Percentiles rank a stretch among this genome's conserved stretches.
phyloP scores from a whole-genome alignment of 2,113 vertebrate species.

The Arizona elegans region DNA sequence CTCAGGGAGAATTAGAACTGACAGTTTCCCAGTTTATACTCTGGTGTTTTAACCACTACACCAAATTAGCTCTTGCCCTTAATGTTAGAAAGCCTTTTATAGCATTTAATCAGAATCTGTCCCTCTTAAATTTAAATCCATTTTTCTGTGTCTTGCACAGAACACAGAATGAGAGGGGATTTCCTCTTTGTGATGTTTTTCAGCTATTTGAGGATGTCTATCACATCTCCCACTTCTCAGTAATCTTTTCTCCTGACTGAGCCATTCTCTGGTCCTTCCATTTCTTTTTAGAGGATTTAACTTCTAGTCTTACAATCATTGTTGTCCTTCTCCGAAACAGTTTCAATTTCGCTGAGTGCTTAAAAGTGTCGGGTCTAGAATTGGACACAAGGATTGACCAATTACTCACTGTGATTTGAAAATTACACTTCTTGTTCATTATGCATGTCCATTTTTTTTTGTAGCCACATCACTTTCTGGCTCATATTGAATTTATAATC shows the following conservation, averaged over 20 bases:
- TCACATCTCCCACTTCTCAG: neutral
- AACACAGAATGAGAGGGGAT: neutral
- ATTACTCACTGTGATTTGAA: neutral
- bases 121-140: neutral
- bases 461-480: neutral
- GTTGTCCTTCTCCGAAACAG: neutral
- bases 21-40: neutral
- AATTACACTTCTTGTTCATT: neutral
- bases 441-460: neutral
- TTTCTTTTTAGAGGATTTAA: neutral
- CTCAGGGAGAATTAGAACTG: neutral
- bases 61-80: neutral
- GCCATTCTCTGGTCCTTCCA: neutral
- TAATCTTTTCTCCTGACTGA: neutral
- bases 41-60: neutral
- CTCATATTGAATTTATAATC: neutral
- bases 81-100: neutral
- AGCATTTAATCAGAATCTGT: neutral
- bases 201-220: neutral
- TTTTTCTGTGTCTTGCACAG: neutral
- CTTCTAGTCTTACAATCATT: neutral
- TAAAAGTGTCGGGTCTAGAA: neutral
- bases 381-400: neutral
- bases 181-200: neutral
- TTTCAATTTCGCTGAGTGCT: neutral